Evolutionary conservation across 2,113 vertebrate genomes (phyloP).

Genomic region (Ivindomyrus marchei): DNA sequence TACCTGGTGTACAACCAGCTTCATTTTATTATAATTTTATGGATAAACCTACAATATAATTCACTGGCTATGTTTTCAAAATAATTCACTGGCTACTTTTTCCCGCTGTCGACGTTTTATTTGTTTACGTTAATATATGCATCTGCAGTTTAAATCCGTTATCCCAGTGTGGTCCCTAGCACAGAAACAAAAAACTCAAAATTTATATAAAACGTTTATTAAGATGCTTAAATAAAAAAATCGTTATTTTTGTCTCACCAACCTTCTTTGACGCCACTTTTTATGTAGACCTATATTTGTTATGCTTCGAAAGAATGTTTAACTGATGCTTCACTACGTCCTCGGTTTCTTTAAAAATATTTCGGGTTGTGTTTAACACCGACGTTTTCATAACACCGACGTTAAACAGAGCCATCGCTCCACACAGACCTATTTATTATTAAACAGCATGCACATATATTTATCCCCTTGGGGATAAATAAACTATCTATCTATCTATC

Average conservation of each 20-base stretch:
- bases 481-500: too few relatives aligned
- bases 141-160: not conserved
- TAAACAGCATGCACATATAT: not conserved
- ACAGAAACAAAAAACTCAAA: not conserved
- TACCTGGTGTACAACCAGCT: conserved; percentile 46
- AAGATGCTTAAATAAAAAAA: conserved; percentile 2
- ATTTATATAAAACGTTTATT: conserved; percentile 11
- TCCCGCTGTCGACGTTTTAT: not conserved
- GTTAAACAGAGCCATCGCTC: not conserved
- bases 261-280: not conserved
- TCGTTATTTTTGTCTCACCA: conserved; percentile 10
- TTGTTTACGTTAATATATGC: conserved; percentile 39
- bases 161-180: not conserved
- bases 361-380: not conserved
- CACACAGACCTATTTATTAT: not conserved
- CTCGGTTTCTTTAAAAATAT: not conserved
- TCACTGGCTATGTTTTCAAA: not conserved
- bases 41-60: not conserved
- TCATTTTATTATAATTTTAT: conserved; percentile 48
- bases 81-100: not conserved
- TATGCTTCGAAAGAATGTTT: not conserved
- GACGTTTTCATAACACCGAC: not conserved
- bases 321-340: not conserved
- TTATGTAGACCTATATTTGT: not conserved
- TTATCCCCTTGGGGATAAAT: too few relatives aligned